Percentiles rank a stretch among this genome's conserved stretches.
Evolutionary conservation across 2,797 vertebrate genomes (phyloP).

Genomic region (Salarias fasciatus): DNA sequence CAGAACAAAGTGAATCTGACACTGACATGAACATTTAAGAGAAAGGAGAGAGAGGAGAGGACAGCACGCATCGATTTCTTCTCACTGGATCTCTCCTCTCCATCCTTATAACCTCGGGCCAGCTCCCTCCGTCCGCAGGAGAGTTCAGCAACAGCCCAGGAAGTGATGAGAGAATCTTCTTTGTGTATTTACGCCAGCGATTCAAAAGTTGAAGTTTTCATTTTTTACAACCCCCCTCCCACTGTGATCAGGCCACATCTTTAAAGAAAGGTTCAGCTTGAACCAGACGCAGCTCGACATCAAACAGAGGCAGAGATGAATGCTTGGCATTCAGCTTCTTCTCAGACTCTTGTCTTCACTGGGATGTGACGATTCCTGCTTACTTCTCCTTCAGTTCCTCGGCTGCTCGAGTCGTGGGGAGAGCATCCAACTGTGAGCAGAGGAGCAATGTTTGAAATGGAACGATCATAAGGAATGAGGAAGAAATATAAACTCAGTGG

Average conservation of each 20-base stretch:
- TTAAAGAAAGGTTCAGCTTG: slow-evolving; percentile 15
- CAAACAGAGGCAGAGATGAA: neutral
- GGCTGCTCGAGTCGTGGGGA: neutral
- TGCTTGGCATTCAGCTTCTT: slow-evolving; percentile 6
- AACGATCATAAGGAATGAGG: no score
- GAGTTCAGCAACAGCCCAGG: no score
- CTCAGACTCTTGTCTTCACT: slow-evolving; percentile 9
- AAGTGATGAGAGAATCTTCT: slow-evolving; percentile 4
- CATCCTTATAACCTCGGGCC: no score
- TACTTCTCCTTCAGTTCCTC: neutral
- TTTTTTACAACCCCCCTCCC: slow-evolving; percentile 3
- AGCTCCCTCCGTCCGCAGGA: no score
- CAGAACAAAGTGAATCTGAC: no score
- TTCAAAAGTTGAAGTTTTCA: slow-evolving; percentile 27
- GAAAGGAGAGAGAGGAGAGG: neutral
- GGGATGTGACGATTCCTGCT: neutral
- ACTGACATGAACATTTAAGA: no score
- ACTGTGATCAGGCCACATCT: slow-evolving; percentile 5
- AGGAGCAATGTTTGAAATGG: neutral
- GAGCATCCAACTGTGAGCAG: neutral
- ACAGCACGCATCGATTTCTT: slow-evolving; percentile 30
- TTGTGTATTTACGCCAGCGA: slow-evolving; percentile 21
- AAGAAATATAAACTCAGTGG: no score
- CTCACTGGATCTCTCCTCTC: neutral
- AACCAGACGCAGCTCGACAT: neutral